Evolutionary conservation across 2,797 vertebrate species (phyloP).

Genomic region (Malurus splendens): DNA sequence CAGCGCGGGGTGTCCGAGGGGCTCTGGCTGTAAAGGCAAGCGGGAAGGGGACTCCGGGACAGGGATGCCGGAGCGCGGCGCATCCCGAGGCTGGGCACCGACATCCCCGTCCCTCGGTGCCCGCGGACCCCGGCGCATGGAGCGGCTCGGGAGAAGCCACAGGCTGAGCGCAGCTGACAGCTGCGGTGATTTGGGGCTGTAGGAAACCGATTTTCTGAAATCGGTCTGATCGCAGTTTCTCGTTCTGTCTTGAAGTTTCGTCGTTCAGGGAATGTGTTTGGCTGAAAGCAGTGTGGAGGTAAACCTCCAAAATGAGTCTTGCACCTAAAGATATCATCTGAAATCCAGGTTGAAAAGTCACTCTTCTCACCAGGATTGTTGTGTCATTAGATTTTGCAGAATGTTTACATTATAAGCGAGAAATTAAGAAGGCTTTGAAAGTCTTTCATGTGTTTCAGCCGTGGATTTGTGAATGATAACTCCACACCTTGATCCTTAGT

Average conservation of each 20-base stretch:
- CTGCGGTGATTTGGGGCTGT: neutral
- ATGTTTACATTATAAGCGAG: neutral
- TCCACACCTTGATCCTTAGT: neutral
- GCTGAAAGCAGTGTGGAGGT: neutral
- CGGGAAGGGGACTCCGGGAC: neutral
- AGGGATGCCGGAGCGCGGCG: neutral
- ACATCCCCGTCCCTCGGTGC: neutral
- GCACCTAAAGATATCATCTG: neutral
- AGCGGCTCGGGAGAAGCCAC: neutral
- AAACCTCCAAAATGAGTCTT: neutral
- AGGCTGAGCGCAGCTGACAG: neutral
- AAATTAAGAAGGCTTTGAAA: neutral
- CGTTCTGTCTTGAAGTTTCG: neutral
- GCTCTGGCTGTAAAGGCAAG: neutral
- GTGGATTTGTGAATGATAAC: neutral
- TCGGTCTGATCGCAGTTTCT: neutral
- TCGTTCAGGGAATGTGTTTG: neutral
- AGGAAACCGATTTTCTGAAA: neutral
- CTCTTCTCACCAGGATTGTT: neutral
- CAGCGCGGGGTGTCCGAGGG: neutral
- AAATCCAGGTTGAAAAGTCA: slow-evolving; percentile 16
- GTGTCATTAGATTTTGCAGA: neutral
- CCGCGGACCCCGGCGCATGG: accelerated
- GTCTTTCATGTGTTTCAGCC: neutral
- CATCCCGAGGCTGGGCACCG: neutral